These are phyloP conservation scores for Otolemur garnettii DNA, from an alignment of 2,113 vertebrate species.

Conservation along the genomic window DNA sequence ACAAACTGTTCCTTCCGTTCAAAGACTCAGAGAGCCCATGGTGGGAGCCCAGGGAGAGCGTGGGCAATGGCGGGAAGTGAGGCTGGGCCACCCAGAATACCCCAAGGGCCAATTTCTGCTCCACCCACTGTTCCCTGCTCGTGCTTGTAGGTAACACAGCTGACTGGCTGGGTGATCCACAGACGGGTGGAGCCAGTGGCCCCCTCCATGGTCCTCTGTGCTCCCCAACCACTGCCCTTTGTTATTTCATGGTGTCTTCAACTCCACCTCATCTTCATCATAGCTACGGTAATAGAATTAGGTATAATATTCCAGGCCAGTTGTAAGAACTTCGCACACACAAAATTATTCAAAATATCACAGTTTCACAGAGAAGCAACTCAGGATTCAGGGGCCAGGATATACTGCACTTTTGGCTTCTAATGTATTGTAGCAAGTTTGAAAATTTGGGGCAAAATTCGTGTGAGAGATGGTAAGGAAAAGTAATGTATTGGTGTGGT, in stretches of 20 bases:
- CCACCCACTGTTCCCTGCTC: background rate
- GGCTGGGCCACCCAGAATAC: background rate
- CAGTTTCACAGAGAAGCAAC: background rate
- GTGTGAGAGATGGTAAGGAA: background rate
- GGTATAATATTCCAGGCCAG: background rate
- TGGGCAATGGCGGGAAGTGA: fast-evolving
- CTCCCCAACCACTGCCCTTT: too few relatives aligned
- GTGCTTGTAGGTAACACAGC: background rate
- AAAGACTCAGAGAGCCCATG: background rate
- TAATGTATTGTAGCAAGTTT: background rate
- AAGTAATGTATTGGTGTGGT: background rate
- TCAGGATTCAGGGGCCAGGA: background rate
- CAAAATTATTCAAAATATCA: background rate
- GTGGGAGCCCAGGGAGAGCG: too few relatives aligned
- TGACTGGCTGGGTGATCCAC: too few relatives aligned
- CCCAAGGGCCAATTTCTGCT: background rate
- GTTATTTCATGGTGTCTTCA: too few relatives aligned
- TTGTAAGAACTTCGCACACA: background rate
- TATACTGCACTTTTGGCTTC: background rate
- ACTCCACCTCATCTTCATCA: fast-evolving
- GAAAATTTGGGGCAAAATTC: background rate
- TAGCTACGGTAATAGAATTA: background rate
- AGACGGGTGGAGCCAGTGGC: fast-evolving
- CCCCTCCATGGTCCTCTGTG: too few relatives aligned
- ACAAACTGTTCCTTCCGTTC: too few relatives aligned